phyloP scores from a whole-genome alignment of 2,888 invertebrate genomes.

The Limnephilus lunatus region DNA sequence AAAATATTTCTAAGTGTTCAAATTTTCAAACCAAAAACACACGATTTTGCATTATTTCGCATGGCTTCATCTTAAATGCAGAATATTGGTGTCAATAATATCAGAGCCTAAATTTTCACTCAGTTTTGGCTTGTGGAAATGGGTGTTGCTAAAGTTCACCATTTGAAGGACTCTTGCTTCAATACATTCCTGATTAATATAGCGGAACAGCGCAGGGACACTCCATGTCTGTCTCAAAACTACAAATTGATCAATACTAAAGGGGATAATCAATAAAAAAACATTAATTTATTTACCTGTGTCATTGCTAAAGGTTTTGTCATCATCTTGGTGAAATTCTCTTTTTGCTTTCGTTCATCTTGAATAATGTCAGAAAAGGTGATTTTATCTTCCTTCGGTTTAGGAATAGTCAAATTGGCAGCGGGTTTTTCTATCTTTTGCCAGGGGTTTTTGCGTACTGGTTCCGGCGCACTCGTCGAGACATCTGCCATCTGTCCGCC shows the following conservation, averaged over 20 bases:
- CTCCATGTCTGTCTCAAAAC: not conserved
- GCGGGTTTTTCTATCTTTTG: constrained; percentile 75
- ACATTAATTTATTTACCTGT: constrained; percentile 78
- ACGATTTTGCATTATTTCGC: no score
- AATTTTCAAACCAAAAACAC: no score
- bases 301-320: constrained; percentile 86
- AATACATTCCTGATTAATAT: not conserved
- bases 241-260: constrained; percentile 18
- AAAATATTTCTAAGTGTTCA: no score
- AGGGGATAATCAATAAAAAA: constrained; percentile 3
- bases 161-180: not conserved
- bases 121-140: not conserved
- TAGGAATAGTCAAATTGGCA: constrained; percentile 67
- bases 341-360: constrained; percentile 85
- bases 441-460: constrained; percentile 70
- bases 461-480: constrained; percentile 40
- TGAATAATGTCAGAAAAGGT: constrained; percentile 80
- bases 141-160: not conserved
- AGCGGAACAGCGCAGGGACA: not conserved
- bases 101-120: no score
- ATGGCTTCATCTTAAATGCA: not conserved
- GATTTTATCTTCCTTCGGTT: constrained; percentile 70
- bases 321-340: constrained; percentile 83
- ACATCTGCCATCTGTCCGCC: constrained; percentile 25
- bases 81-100: not conserved